A percentile compares a stretch with the other conserved stretches of the same genome.
These are phyloP conservation scores for Mormyrus hasselquistii DNA, from an alignment of 2,797 vertebrate species.

Conservation along the genomic window DNA sequence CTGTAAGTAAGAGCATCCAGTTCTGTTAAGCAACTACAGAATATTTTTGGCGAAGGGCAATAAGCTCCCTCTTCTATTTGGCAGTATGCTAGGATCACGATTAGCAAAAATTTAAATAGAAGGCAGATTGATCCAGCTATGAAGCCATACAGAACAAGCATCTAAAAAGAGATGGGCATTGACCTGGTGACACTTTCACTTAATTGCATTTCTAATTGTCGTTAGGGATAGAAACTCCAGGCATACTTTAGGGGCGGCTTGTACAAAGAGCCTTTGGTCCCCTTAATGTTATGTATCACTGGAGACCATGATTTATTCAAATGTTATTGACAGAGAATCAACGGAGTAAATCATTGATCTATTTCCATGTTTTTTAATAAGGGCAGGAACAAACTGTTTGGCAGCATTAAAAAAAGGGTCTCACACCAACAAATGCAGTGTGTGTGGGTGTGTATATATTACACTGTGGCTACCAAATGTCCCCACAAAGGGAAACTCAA, in stretches of 20 bases:
- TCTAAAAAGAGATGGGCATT: slow-evolving; percentile 23
- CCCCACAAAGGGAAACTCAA: background rate
- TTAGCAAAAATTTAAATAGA: slow-evolving; percentile 15
- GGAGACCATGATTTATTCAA: slow-evolving; percentile 4
- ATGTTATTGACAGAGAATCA: slow-evolving; percentile 14
- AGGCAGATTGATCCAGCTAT: slow-evolving; percentile 7
- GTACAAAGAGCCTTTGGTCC: background rate
- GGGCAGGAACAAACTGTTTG: background rate
- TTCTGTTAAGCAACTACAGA: background rate
- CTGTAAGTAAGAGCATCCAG: background rate
- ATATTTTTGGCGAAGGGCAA: background rate
- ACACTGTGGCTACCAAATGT: background rate
- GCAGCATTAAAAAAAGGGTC: background rate
- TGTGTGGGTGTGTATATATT: background rate
- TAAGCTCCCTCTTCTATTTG: background rate
- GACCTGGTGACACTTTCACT: slow-evolving; percentile 24
- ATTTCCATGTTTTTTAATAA: slow-evolving; percentile 6
- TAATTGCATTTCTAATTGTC: slow-evolving; percentile 27
- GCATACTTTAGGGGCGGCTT: background rate
- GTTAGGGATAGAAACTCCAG: background rate
- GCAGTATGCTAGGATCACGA: slow-evolving; percentile 7
- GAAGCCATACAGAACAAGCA: slow-evolving; percentile 14
- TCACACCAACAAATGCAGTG: background rate
- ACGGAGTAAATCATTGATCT: background rate
- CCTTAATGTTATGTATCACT: slow-evolving; percentile 5